These are phyloP conservation scores for Bathynomus jamesi DNA, from an alignment of 1,140 invertebrate species.

Conservation along the genomic window DNA sequence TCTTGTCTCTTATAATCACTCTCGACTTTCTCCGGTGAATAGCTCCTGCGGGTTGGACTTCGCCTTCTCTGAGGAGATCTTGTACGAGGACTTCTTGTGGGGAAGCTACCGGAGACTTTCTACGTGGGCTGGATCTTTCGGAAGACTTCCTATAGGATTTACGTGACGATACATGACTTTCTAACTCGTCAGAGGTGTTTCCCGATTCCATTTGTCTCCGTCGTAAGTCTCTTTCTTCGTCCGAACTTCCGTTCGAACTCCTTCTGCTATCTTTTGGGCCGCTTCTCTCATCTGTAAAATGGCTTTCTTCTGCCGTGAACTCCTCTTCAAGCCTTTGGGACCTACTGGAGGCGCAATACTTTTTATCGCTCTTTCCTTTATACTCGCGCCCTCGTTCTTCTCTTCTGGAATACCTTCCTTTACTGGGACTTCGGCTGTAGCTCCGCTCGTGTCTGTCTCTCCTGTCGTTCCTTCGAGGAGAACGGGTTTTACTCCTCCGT, in stretches of 20 bases:
- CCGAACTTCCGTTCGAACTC: too few species aligned
- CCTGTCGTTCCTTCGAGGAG: neutral
- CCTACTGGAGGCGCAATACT: neutral
- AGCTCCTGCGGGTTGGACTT: constrained; percentile 12
- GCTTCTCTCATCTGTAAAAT: neutral
- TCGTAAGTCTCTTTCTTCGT: neutral
- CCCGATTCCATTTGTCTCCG: neutral
- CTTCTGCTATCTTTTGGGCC: neutral
- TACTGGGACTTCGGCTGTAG: neutral
- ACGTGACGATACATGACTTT: neutral
- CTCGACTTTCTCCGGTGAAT: neutral
- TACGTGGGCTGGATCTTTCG: neutral
- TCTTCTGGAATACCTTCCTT: neutral
- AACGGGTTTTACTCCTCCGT: neutral
- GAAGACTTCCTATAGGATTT: neutral
- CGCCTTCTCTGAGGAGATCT: constrained; percentile 8
- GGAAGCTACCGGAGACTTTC: neutral
- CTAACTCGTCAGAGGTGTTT: neutral
- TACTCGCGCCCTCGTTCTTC: neutral
- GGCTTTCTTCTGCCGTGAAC: neutral
- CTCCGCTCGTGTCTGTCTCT: neutral
- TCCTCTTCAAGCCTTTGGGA: neutral
- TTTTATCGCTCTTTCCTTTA: neutral
- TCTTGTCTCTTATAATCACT: neutral
- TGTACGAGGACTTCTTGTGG: neutral